A percentile compares a stretch with the other conserved stretches of the same genome.
phyloP scores from a whole-genome alignment of 1,140 invertebrate species.

The Hyles vespertilio region DNA sequence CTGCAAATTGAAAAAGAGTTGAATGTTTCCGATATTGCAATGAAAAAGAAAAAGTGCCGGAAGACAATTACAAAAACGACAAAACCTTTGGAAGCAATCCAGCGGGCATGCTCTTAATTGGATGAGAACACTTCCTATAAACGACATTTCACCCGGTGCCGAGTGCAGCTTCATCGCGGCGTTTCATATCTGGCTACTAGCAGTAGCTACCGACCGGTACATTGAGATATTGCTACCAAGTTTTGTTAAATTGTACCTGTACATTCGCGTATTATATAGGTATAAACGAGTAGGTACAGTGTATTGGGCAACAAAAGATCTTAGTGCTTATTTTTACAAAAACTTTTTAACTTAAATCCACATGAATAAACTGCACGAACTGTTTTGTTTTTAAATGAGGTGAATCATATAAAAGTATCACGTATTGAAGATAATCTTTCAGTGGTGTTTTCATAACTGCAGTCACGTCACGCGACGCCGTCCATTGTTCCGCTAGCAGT shows the following conservation, averaged over 20 bases:
- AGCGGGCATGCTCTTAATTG: slow-evolving; percentile 66
- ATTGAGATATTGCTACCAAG: neutral
- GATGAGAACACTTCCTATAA: slow-evolving; percentile 69
- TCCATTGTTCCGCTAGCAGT: slow-evolving; percentile 29
- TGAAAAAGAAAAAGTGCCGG: slow-evolving; percentile 41
- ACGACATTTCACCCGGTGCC: slow-evolving; percentile 44
- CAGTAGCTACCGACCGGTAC: neutral
- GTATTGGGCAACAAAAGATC: no score
- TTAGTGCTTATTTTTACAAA: no score
- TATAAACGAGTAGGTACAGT: no score
- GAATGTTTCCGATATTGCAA: slow-evolving; percentile 24
- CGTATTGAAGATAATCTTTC: slow-evolving; percentile 26
- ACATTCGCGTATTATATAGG: no score
- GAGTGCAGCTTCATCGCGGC: slow-evolving; percentile 21
- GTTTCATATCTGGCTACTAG: slow-evolving; percentile 36
- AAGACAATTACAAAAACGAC: slow-evolving; percentile 69
- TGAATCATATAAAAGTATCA: slow-evolving; percentile 17
- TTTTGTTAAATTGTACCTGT: neutral
- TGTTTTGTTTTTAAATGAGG: slow-evolving; percentile 17
- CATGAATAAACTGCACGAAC: neutral
- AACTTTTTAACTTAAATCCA: no score
- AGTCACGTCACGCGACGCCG: slow-evolving; percentile 26
- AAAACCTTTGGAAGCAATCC: slow-evolving; percentile 65
- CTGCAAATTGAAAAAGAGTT: neutral
- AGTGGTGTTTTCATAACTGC: slow-evolving; percentile 28